Conservation (phyloP, 64 coral and sea anemone species). For the Dendronephthya gigantea region DNA sequence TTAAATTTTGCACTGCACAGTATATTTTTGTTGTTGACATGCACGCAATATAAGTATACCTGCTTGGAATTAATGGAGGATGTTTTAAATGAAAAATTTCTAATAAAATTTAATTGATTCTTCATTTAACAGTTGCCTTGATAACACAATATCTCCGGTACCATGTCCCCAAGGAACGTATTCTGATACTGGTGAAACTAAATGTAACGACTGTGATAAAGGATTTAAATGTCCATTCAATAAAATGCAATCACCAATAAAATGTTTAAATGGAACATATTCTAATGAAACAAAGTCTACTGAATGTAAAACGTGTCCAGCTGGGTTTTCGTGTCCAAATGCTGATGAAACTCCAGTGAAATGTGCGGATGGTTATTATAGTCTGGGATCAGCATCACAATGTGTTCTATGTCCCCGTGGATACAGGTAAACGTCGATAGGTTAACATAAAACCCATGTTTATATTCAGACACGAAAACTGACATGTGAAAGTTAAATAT, state of each 20-base stretch:
- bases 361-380: background rate
- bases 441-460: no score
- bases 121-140: background rate
- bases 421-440: background rate
- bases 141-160: background rate
- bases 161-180: background rate
- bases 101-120: background rate
- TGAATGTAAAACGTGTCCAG: background rate
- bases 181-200: background rate
- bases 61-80: no score
- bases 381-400: background rate
- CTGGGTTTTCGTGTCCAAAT: background rate
- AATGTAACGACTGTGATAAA: background rate
- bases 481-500: no score
- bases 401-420: background rate
- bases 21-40: no score
- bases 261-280: slow-evolving; percentile 7
- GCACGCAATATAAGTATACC: no score
- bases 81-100: background rate
- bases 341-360: background rate
- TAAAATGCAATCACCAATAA: background rate
- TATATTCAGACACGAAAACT: no score
- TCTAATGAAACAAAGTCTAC: background rate
- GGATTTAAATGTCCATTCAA: background rate
- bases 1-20: no score